These are phyloP conservation scores for Siphamia tubifer DNA, from an alignment of 2,113 vertebrate genomes.

Conservation along the genomic window DNA sequence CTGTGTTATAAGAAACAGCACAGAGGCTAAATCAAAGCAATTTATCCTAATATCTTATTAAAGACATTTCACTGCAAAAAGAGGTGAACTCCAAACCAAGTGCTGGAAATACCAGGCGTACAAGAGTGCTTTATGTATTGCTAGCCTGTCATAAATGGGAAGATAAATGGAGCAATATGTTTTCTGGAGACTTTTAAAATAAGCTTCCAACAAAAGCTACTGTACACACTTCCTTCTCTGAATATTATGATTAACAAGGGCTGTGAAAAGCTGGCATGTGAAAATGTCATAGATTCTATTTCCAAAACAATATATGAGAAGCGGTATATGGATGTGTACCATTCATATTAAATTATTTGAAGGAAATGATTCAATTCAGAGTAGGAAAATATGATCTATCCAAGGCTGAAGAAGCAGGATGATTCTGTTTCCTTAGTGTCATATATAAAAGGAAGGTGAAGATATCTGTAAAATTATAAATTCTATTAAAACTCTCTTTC, in stretches of 20 bases:
- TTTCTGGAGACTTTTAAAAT: conserved; percentile 22
- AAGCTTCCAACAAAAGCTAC: conserved; percentile 19
- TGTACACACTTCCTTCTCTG: conserved; percentile 12
- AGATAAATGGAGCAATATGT: conserved; percentile 50
- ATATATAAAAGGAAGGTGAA: conserved; percentile 27
- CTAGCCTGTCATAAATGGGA: conserved; percentile 49
- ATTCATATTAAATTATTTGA: not conserved
- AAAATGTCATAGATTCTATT: conserved; percentile 13
- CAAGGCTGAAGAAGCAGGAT: conserved; percentile 15
- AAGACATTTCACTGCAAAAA: conserved; percentile 39
- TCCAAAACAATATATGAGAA: conserved; percentile 22
- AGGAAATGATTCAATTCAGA: conserved; percentile 21
- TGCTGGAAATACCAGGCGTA: conserved; percentile 23
- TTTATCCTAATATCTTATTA: conserved; percentile 64
- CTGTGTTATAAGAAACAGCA: conserved; percentile 71
- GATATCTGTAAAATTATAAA: conserved; percentile 46
- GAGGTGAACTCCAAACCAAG: conserved; percentile 28
- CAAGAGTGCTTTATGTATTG: conserved; percentile 39
- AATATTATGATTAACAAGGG: conserved; percentile 15
- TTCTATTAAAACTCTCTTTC: conserved; percentile 52
- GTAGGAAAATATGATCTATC: conserved; percentile 20
- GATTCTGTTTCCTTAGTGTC: conserved; percentile 19
- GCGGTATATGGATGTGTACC: not conserved
- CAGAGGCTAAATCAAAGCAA: conserved; percentile 64
- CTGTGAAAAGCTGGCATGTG: conserved; percentile 21